A percentile compares a stretch with the other conserved stretches of the same genome.
phyloP scores from a whole-genome alignment of 2,113 vertebrate genomes.

The Glaucidium brasilianum region DNA sequence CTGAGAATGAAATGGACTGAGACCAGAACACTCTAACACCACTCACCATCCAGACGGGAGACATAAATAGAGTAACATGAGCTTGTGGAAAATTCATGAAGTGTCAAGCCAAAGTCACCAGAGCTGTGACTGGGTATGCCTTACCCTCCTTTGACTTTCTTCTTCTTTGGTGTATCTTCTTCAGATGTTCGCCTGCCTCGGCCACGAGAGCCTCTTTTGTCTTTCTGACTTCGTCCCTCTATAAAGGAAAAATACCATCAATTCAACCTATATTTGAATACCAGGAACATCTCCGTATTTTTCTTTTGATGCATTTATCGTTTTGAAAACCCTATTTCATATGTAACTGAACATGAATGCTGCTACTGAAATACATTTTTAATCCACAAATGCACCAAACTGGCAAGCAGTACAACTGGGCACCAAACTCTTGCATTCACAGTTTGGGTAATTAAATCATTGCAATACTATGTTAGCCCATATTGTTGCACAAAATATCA shows the following conservation, averaged over 20 bases:
- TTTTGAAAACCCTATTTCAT: background rate
- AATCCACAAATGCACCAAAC: background rate
- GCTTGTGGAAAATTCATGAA: background rate
- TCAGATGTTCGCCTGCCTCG: slow-evolving; percentile 88
- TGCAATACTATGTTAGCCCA: background rate
- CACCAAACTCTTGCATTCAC: fast-evolving
- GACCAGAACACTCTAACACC: background rate
- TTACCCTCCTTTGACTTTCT: slow-evolving; percentile 93
- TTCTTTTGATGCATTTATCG: background rate
- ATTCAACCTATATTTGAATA: background rate
- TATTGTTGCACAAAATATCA: background rate
- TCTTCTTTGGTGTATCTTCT: slow-evolving; percentile 93
- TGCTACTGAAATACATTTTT: background rate
- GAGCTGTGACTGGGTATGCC: background rate
- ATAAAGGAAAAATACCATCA: background rate
- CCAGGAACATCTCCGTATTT: background rate
- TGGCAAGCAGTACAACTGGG: background rate
- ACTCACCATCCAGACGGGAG: background rate
- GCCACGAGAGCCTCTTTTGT: slow-evolving; percentile 87
- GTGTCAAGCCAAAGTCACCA: background rate
- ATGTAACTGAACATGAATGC: fast-evolving
- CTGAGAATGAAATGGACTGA: background rate
- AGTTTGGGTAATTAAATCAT: background rate
- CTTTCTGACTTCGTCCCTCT: slow-evolving; percentile 87
- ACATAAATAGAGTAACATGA: background rate